Percentiles rank a stretch among this genome's conserved stretches.
Conservation (phyloP, 2,797 vertebrate species). For the Tiaroga cobitis region DNA sequence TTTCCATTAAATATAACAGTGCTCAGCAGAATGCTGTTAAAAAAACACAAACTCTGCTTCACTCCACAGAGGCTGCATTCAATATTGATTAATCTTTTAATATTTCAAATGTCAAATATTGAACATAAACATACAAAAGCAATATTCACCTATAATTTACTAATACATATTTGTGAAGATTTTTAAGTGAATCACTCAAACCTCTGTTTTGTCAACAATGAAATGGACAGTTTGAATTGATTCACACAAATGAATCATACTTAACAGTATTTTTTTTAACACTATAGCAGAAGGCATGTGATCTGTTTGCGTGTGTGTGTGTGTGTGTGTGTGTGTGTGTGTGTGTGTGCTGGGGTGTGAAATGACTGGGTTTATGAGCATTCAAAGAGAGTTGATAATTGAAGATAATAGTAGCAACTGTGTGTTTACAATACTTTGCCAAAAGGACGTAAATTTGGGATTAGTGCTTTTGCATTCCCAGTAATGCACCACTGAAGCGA, state of each 20-base stretch:
- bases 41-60: not conserved
- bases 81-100: not conserved
- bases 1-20: not conserved
- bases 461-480: conserved; percentile 61
- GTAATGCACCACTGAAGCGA: conserved; percentile 64
- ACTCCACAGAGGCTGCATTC: not conserved
- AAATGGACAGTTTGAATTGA: not conserved
- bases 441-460: conserved; percentile 53
- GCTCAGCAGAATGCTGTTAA: not conserved
- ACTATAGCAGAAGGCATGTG: not conserved
- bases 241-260: not conserved
- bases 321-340: not conserved
- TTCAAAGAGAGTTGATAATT: conserved; percentile 31
- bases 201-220: not conserved
- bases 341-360: conserved; percentile 46
- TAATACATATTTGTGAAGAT: not conserved
- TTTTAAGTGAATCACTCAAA: not conserved
- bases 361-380: conserved; percentile 16
- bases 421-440: conserved; percentile 41
- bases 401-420: conserved; percentile 30
- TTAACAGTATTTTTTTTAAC: not conserved
- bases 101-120: not conserved
- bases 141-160: not conserved
- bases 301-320: too few species aligned
- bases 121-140: not conserved